Percentiles rank a stretch among this genome's conserved stretches.
Conservation (phyloP, 2,888 invertebrate genomes). For the Cheilosia grossa region DNA sequence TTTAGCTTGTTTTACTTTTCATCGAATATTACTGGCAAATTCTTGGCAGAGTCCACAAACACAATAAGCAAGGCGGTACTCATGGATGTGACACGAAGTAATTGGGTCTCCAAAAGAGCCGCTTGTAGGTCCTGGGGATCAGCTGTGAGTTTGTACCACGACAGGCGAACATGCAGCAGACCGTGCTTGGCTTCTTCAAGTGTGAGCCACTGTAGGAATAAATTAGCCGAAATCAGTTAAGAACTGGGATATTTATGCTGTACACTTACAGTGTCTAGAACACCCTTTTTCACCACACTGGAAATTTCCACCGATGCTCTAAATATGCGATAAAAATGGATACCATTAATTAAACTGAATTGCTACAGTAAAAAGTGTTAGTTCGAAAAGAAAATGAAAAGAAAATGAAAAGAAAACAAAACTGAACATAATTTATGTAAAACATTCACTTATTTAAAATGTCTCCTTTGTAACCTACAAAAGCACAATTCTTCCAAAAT, state of each 20-base stretch:
- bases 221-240: not conserved
- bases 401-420: conserved; percentile 8
- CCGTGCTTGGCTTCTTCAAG: conserved; percentile 98
- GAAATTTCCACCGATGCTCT: conserved; percentile 90
- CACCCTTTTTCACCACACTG: conserved; percentile 88
- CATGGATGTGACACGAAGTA: conserved; percentile 89
- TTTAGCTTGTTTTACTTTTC: not conserved
- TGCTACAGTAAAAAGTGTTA: not conserved
- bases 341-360: not conserved
- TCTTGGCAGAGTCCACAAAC: conserved; percentile 95
- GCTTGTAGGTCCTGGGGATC: conserved; percentile 89
- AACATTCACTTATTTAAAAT: conserved; percentile 39
- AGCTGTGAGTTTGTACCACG: conserved; percentile 93
- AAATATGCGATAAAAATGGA: conserved; percentile 54
- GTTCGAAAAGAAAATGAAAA: conserved; percentile 21
- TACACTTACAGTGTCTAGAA: conserved; percentile 88
- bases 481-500: conserved; percentile 20
- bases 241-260: not conserved
- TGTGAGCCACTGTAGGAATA: conserved; percentile 91
- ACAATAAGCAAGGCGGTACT: conserved; percentile 92
- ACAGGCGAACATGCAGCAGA: conserved; percentile 93
- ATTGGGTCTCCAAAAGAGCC: conserved; percentile 89
- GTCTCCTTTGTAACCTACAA: conserved; percentile 64
- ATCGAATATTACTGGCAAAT: conserved; percentile 90
- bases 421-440: not conserved